Base-by-base conservation (phyloP, 2,888 invertebrate species). In the Conchocele bisecta region DNA sequence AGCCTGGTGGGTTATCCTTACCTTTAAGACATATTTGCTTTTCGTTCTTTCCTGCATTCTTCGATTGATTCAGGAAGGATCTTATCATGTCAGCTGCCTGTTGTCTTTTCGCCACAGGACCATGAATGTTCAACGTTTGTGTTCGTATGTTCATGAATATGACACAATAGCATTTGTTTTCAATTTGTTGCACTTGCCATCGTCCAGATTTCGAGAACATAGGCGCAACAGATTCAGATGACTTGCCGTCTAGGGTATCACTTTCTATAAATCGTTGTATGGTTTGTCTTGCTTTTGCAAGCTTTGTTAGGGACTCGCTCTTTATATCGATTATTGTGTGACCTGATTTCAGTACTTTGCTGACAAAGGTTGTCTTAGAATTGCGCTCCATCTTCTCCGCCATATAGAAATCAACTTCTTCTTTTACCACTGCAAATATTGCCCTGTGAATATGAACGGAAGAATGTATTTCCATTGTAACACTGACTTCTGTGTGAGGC, bases 1-100 rank as follows among this genome's bases (percentile, higher is more conserved):
- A 35, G 1, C 86, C 86, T 5, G 75, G 70, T 15, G 86, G 85
- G 44, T 75, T 82, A 0, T 57, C 71, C n/a, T 56, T 61, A 0
- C 82, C 83, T 51, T 69, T 76, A 17, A 87, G 60, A 9, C 28
- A 17, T 0, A 84, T 15, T 11, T 51, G 61, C 51, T 57, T 46
- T 9, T 57, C 71, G 22, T 46, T 31, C 1, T 66, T 56, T 3
- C 83, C 53, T 35, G 48, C 24, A 5, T 37, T 17, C 28, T 9
- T 20, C 20, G 9, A 17, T 7, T 24, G 28, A 3, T 46, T 15
- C 24, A 46, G 20, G 17, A 15, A 46, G 6, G 28, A 28, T 5
- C 9, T 46, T 20, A 46, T 11, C 15, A 26, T 28, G 11, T 46
- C 26, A 3, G 67, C 17, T 6, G 79, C 82, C 22, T 20, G 28